These are phyloP conservation scores for Argopecten irradians DNA, from an alignment of 1,140 invertebrate species.

Conservation along the genomic window DNA sequence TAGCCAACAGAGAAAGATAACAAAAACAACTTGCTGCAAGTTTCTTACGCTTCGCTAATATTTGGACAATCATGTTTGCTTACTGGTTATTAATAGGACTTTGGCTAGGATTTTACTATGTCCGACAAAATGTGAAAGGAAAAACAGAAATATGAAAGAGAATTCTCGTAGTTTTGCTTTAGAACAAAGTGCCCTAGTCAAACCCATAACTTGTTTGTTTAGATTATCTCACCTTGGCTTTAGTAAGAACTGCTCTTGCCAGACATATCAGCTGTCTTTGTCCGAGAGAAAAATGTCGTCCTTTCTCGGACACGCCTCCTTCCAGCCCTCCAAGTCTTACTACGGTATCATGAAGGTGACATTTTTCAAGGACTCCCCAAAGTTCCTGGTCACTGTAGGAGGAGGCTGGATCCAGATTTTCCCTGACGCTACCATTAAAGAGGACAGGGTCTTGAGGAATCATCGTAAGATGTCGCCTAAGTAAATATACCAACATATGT, in stretches of 20 bases:
- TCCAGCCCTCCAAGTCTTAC: conserved; percentile 70
- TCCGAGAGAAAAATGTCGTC: conserved; percentile 83
- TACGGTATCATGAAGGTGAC: conserved; percentile 83
- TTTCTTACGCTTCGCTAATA: no score
- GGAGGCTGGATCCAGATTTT: conserved; percentile 91
- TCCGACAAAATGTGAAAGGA: not conserved
- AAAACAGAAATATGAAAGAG: not conserved
- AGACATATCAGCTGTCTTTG: conserved; percentile 87
- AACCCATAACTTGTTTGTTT: conserved; percentile 77
- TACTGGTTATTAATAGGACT: no score
- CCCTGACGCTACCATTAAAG: conserved; percentile 89
- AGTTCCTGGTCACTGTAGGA: conserved; percentile 85
- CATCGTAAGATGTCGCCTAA: conserved; percentile 88
- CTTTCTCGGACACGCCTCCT: conserved; percentile 62
- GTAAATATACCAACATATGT: not conserved
- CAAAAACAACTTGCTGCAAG: no score
- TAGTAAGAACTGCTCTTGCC: conserved; percentile 78
- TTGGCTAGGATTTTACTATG: no score
- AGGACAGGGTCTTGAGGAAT: conserved; percentile 97
- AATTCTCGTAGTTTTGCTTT: conserved; percentile 68
- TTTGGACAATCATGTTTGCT: no score
- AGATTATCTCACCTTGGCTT: no score
- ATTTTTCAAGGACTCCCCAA: conserved; percentile 86
- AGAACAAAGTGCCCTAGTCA: conserved; percentile 73
- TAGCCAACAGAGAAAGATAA: no score